Conservation (phyloP, 2,888 invertebrate species). For the Cryptus armator region DNA sequence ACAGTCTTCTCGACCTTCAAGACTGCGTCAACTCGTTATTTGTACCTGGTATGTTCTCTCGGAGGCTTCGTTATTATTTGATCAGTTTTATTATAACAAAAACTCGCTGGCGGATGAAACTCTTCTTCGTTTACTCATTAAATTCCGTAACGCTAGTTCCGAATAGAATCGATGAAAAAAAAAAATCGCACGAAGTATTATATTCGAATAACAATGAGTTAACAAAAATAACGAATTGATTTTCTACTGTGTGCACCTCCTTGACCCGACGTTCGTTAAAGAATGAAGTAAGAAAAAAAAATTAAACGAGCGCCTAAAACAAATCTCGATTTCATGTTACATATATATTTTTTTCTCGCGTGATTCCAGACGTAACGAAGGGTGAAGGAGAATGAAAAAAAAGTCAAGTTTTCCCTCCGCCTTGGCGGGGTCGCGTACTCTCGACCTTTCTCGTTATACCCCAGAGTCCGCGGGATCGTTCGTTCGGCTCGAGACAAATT, state of each 20-base stretch:
- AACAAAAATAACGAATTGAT: neutral
- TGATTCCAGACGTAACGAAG: neutral
- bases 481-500: conserved; percentile 57
- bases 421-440: conserved; percentile 62
- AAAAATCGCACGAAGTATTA: neutral
- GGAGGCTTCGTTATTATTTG: too few relatives aligned
- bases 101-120: too few relatives aligned
- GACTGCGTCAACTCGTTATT: too few relatives aligned
- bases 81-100: too few relatives aligned
- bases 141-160: too few relatives aligned
- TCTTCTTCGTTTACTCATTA: neutral
- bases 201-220: neutral
- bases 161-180: too few relatives aligned
- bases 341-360: conserved; percentile 1
- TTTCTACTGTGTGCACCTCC: neutral
- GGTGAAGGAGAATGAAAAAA: neutral
- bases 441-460: conserved; percentile 61
- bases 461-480: neutral
- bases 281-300: neutral
- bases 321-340: neutral
- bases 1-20: too few relatives aligned
- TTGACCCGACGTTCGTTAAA: neutral
- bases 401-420: conserved; percentile 16
- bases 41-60: too few relatives aligned
- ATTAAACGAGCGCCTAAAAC: conserved; percentile 9